Percentiles rank a stretch among this genome's conserved stretches.
These are phyloP conservation scores for Drosophila malerkotliana DNA, from an alignment of 1,140 invertebrate species.

Conservation along the genomic window DNA sequence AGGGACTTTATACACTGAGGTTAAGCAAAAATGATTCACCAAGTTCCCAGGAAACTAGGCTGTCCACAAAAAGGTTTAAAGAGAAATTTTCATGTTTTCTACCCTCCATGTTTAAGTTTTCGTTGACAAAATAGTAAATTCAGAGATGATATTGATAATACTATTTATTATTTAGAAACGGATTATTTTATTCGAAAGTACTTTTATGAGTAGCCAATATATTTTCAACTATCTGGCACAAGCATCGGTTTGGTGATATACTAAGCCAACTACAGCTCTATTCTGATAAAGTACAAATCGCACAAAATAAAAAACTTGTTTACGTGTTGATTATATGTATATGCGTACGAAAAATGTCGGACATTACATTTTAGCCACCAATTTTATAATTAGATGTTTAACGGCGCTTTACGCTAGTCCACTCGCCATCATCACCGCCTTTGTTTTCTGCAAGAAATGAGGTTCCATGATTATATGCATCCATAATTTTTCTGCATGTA, in stretches of 20 bases:
- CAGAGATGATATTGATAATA: background rate
- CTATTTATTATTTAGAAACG: background rate
- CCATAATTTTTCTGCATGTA: background rate
- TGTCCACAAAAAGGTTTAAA: no score
- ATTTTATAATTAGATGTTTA: slow-evolving; percentile 37
- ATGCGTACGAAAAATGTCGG: slow-evolving; percentile 43
- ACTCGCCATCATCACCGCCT: slow-evolving; percentile 77
- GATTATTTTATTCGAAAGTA: slow-evolving; percentile 43
- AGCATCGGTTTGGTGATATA: slow-evolving; percentile 27
- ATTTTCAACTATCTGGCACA: slow-evolving; percentile 26
- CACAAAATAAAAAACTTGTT: slow-evolving; percentile 48
- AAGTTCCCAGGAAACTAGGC: no score
- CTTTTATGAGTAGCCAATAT: slow-evolving; percentile 24
- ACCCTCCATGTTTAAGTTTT: no score
- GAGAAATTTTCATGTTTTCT: no score
- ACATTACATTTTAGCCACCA: slow-evolving; percentile 28
- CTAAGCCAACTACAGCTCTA: slow-evolving; percentile 15
- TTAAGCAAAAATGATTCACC: no score
- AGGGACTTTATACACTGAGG: no score
- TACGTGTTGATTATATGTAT: slow-evolving; percentile 41
- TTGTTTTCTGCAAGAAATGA: slow-evolving; percentile 66
- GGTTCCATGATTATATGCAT: background rate
- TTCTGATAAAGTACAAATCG: slow-evolving; percentile 46
- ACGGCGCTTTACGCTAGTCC: slow-evolving; percentile 81
- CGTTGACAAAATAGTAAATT: no score